Conservation (phyloP, 2,113 vertebrate species). For the Saimiri boliviensis region DNA sequence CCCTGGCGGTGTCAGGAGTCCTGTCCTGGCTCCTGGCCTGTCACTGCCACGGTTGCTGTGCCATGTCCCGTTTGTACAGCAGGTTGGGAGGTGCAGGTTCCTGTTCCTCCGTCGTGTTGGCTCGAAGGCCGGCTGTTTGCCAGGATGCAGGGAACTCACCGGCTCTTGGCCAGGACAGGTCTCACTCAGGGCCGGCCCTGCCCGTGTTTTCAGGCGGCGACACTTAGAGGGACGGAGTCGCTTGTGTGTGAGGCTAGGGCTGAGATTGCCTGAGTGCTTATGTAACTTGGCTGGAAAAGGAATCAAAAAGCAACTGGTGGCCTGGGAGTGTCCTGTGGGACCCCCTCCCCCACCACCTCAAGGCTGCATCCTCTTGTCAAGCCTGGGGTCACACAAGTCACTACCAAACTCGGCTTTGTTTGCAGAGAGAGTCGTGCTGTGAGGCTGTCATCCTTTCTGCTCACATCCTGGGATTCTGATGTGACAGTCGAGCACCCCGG, state of each 20-base stretch:
- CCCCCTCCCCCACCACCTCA: accelerated
- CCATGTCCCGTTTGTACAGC: not conserved
- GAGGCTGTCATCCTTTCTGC: accelerated
- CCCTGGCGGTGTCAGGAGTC: not conserved
- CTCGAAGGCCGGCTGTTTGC: accelerated
- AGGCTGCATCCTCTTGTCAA: not conserved
- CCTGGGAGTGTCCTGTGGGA: not conserved
- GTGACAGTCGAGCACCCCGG: accelerated
- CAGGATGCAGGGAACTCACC: accelerated
- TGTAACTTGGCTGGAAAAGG: too few relatives aligned
- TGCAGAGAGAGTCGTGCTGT: not conserved
- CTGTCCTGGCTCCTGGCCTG: not conserved
- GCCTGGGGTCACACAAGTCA: accelerated
- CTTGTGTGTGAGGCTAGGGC: too few relatives aligned
- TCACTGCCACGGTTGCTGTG: not conserved
- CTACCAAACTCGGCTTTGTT: not conserved
- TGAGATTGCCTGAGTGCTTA: not conserved
- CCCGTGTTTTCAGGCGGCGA: not conserved
- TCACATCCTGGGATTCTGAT: accelerated
- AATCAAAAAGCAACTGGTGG: accelerated
- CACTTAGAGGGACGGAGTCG: not conserved
- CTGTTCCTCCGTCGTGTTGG: accelerated
- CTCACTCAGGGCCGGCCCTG: not conserved
- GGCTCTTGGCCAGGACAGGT: not conserved
- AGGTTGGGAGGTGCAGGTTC: too few relatives aligned